Base-by-base conservation (phyloP, 2,113 vertebrate species). In the Osmerus mordax region DNA sequence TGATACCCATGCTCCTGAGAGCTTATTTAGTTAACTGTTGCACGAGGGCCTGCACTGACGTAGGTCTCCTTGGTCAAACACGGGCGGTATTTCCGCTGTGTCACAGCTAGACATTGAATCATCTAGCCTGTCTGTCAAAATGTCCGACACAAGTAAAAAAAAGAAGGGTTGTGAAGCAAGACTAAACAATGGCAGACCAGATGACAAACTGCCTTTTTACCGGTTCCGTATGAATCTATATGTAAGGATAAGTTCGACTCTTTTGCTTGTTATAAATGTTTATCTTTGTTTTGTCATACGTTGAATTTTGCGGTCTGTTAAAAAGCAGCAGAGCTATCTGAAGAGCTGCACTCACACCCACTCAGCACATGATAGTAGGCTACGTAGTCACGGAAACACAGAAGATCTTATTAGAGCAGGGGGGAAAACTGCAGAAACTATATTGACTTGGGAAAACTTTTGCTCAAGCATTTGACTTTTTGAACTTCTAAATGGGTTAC, bases 11-110 rank as follows among this genome's bases (percentile, higher is more conserved):
- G 70, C 58, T 62, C 61, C 69, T 65, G 67, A 70, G 41, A 65
- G 83, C 78, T 85, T 83, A 77, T 87, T 83, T 84, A 82, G 78
- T 77, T 76, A 83, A 79, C 81, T 67, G 80, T 68, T 78, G 76
- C 76, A 76, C 63, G 58, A 79, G 77, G 67, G 61, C 36, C 70
- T 75, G 36, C 69, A 73, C 61, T 82, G 78, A 85, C 82, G 72
- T 71, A 65, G 73, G 58, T 71, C 73, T 76, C 81, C 71, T 81
- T 73, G 61, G 60, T 74, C 78, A 87, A 89, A 86, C 79, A 84
- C 67, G 62, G 60, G 52, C 62, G 0, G 3, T 71, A 67, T 75
- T 84, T 88, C 78, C 73, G 77, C 6, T 47, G 65, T 78, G 79
- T 66, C 79, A 85, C 78, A 5, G 52, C 68, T 72, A 3, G 67